Percentiles rank a stretch among this genome's conserved stretches.
Evolutionary conservation across 2,113 vertebrate genomes (phyloP).

Genomic region (Cheilinus undulatus): DNA sequence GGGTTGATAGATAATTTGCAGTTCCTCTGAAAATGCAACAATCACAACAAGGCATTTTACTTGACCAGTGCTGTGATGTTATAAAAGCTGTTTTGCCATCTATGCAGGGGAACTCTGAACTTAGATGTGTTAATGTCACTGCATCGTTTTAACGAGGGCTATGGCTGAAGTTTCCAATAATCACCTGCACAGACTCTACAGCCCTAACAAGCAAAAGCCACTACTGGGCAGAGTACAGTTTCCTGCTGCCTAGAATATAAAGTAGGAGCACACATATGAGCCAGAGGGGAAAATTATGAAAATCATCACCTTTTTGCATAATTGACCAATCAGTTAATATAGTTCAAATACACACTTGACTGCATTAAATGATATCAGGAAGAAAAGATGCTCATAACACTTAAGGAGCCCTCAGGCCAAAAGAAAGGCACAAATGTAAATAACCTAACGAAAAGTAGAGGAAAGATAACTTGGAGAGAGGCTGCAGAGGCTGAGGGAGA

Average conservation of each 20-base stretch:
- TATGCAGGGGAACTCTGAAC: neutral
- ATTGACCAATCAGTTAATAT: conserved; percentile 6
- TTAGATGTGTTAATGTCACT: conserved; percentile 42
- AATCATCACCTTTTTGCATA: neutral
- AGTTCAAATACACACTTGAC: conserved; percentile 13
- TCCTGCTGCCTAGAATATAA: conserved; percentile 25
- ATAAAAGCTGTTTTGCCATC: neutral
- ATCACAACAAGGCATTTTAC: conserved; percentile 31
- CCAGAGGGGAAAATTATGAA: conserved; percentile 7
- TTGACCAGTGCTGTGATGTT: neutral
- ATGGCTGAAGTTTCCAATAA: conserved; percentile 5
- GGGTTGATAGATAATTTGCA: neutral
- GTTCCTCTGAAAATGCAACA: neutral
- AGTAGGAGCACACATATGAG: neutral
- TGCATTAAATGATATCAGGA: neutral
- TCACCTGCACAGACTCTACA: conserved; percentile 1
- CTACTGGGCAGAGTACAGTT: conserved; percentile 13
- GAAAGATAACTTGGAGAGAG: neutral
- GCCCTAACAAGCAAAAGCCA: conserved; percentile 10
- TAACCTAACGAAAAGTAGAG: neutral
- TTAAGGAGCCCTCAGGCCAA: neutral
- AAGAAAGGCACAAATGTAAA: neutral
- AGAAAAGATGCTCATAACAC: neutral
- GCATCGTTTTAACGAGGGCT: conserved; percentile 23
- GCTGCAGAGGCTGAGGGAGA: conserved; percentile 13